Evolutionary conservation across 2,113 vertebrate genomes (phyloP).

Genomic region (Macquaria australasica): DNA sequence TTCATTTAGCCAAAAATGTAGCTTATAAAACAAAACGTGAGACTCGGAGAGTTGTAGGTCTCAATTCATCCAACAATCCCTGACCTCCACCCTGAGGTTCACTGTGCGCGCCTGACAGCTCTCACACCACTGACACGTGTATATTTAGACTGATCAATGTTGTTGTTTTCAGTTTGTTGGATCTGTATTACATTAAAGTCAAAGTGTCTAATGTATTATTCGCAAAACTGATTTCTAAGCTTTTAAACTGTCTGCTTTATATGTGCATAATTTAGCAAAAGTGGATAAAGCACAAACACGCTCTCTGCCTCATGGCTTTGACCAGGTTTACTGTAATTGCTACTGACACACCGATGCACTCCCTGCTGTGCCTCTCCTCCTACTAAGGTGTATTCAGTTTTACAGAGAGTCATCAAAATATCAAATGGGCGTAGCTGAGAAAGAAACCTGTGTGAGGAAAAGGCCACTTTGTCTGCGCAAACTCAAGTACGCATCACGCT

Average conservation of each 20-base stretch:
- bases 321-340: constrained; percentile 41
- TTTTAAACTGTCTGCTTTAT: background rate
- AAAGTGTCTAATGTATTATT: background rate
- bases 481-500: background rate
- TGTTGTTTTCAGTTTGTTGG: background rate
- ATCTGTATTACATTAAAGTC: background rate
- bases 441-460: background rate
- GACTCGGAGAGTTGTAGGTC: background rate
- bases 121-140: background rate
- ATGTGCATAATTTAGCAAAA: background rate
- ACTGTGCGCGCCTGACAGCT: background rate
- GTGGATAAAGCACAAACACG: background rate
- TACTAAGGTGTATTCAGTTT: constrained; percentile 4
- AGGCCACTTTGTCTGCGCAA: background rate
- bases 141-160: too few relatives aligned
- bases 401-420: constrained; percentile 41
- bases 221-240: background rate
- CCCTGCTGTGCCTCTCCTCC: constrained; percentile 35
- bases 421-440: constrained; percentile 12
- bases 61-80: too few relatives aligned
- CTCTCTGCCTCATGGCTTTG: background rate
- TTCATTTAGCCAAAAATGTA: background rate
- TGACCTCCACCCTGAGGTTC: too few relatives aligned
- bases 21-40: background rate
- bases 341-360: constrained; percentile 31